These are phyloP conservation scores for Cephus pulcher DNA, from an alignment of 2,888 invertebrate genomes.

Conservation along the genomic window DNA sequence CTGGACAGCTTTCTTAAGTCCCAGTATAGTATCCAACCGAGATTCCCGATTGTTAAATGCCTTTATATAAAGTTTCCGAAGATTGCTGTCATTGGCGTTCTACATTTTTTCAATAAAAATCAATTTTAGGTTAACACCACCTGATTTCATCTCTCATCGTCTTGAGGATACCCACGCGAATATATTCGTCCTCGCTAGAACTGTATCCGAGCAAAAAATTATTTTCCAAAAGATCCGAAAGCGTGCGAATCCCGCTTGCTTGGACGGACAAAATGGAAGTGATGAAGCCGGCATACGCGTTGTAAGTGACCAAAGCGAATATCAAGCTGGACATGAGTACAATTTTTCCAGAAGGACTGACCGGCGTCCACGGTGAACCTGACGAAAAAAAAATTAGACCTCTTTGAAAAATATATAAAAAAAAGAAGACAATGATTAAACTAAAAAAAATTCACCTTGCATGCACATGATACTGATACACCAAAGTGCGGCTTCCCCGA, in stretches of 20 bases:
- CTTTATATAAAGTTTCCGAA: slow-evolving; percentile 69
- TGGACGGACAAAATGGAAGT: slow-evolving; percentile 76
- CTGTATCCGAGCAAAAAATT: slow-evolving; percentile 74
- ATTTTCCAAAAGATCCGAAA: slow-evolving; percentile 72
- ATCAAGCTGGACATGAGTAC: slow-evolving; percentile 71
- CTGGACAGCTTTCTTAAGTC: slow-evolving; percentile 68
- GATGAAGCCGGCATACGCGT: slow-evolving; percentile 76
- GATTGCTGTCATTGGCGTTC: slow-evolving; percentile 70
- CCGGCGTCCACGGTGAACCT: slow-evolving; percentile 74
- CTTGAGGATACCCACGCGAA: slow-evolving; percentile 67
- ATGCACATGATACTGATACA: slow-evolving; percentile 74
- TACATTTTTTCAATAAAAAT: slow-evolving; percentile 33
- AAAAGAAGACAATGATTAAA: slow-evolving; percentile 1
- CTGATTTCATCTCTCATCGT: not conserved
- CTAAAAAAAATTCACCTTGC: slow-evolving; percentile 68
- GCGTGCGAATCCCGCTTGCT: slow-evolving; percentile 69
- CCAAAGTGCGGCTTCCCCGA: slow-evolving; percentile 73
- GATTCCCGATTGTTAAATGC: slow-evolving; percentile 59
- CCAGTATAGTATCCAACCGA: slow-evolving; percentile 57
- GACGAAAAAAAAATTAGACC: not conserved
- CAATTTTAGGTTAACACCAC: not conserved
- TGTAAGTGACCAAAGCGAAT: slow-evolving; percentile 74
- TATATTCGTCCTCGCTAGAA: slow-evolving; percentile 73
- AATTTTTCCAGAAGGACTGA: slow-evolving; percentile 70
- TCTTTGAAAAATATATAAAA: not conserved